Conservation (phyloP, 2,888 invertebrate genomes). For the Nomada ruficornis region DNA sequence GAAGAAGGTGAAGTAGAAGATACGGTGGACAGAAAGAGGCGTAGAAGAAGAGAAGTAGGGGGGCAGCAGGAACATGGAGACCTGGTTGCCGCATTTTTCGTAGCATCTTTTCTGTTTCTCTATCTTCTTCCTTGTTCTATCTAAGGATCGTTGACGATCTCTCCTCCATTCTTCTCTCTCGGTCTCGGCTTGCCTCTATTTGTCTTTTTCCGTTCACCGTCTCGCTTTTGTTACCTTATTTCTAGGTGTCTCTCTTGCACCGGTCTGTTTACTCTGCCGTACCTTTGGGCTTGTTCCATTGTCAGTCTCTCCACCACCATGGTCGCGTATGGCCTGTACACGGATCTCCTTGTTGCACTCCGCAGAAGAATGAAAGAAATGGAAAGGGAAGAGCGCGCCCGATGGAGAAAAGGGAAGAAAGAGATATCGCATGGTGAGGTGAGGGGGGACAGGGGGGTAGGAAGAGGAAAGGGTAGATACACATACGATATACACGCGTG, state of each 20-base stretch:
- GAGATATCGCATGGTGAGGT: not conserved
- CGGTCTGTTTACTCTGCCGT: constrained; percentile 38
- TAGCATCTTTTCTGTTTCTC: constrained; percentile 65
- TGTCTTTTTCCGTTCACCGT: constrained; percentile 35
- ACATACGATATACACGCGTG: constrained; percentile 75
- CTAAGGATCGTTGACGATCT: constrained; percentile 61
- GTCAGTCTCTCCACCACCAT: constrained; percentile 70
- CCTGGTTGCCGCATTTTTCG: constrained; percentile 77
- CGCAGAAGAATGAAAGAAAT: constrained; percentile 34
- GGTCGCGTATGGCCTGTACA: constrained; percentile 59
- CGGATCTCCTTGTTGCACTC: constrained; percentile 65
- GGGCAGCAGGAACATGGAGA: constrained; percentile 58
- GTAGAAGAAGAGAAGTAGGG: constrained; percentile 48
- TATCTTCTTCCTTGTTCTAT: constrained; percentile 59
- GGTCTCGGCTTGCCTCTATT: constrained; percentile 30
- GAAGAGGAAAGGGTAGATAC: constrained; percentile 44
- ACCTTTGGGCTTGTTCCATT: constrained; percentile 67
- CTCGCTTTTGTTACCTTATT: constrained; percentile 45
- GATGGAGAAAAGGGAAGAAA: constrained; percentile 11
- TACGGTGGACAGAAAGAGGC: constrained; percentile 28
- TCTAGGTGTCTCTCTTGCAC: constrained; percentile 34
- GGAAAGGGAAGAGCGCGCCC: constrained; percentile 30
- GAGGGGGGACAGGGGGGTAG: constrained; percentile 21
- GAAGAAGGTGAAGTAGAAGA: not conserved
- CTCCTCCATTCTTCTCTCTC: constrained; percentile 38